Conservation (phyloP, 2,888 invertebrate species). For the Lasioglossum pauxillum region DNA sequence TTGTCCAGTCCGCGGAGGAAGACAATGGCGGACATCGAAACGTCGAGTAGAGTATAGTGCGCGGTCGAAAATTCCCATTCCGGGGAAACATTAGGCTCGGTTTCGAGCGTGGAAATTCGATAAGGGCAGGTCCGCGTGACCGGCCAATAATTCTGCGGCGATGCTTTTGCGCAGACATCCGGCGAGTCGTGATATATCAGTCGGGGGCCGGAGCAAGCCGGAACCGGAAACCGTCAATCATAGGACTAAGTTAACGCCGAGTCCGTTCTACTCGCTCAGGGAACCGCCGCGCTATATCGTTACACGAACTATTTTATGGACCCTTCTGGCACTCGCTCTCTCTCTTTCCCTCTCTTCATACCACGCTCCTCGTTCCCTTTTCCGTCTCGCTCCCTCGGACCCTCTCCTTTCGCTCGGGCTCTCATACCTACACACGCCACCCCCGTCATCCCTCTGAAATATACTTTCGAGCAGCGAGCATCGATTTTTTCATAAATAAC, state of each 20-base stretch:
- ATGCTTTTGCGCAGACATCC: conserved; percentile 75
- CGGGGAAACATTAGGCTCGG: conserved; percentile 71
- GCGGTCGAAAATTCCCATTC: conserved; percentile 35
- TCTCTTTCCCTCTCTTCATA: conserved; percentile 14
- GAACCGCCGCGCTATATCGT: conserved; percentile 61
- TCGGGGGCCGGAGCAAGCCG: conserved; percentile 71
- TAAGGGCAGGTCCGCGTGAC: conserved; percentile 62
- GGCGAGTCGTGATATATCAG: conserved; percentile 78
- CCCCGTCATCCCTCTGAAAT: conserved; percentile 67
- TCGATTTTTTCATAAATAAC: conserved; percentile 80
- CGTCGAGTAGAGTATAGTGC: conserved; percentile 3
- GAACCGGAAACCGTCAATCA: conserved; percentile 81
- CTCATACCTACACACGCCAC: conserved; percentile 11
- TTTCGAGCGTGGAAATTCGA: conserved; percentile 69
- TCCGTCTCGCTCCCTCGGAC: background rate
- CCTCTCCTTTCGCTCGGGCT: background rate
- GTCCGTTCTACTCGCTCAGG: conserved; percentile 60
- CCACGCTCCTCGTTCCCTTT: background rate
- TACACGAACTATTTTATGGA: conserved; percentile 72
- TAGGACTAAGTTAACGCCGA: conserved; percentile 76
- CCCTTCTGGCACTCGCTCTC: conserved; percentile 33
- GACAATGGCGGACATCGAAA: background rate
- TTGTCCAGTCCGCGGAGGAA: background rate
- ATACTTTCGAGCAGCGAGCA: conserved; percentile 71
- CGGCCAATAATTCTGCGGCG: conserved; percentile 76